Evolutionary conservation across 2,797 vertebrate genomes (phyloP).

Genomic region (Melanotaenia boesemani): DNA sequence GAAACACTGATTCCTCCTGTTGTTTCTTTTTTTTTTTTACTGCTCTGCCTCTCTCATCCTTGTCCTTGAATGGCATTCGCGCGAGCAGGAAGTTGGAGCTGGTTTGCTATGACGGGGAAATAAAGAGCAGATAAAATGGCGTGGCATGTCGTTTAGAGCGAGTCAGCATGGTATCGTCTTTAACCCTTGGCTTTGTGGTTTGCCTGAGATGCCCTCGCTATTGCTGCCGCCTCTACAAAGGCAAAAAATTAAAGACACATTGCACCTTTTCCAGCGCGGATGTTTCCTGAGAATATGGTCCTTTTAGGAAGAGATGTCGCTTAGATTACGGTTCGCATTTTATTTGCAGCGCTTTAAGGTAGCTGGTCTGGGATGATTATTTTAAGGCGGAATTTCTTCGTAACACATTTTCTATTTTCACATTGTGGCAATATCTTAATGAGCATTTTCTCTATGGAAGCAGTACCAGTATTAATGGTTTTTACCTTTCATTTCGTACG

Average conservation of each 20-base stretch:
- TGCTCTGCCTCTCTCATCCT: conserved; percentile 54
- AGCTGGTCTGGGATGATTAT: not conserved
- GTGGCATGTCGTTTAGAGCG: conserved; percentile 69
- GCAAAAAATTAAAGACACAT: conserved; percentile 70
- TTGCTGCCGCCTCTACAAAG: conserved; percentile 49
- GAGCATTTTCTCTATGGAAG: not conserved
- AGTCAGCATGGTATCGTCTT: conserved; percentile 69
- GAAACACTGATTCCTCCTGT: conserved; percentile 72
- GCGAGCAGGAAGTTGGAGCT: conserved; percentile 75
- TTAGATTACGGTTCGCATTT: conserved; percentile 27
- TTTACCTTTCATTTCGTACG: not conserved
- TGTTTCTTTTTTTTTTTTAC: conserved; percentile 43
- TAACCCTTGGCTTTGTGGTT: conserved; percentile 79
- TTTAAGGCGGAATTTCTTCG: conserved; percentile 2
- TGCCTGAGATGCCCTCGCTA: conserved; percentile 64
- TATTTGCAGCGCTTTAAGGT: not conserved
- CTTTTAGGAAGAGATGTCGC: conserved; percentile 32
- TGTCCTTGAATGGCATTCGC: conserved; percentile 69
- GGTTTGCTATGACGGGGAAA: conserved; percentile 63
- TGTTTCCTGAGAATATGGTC: conserved; percentile 22
- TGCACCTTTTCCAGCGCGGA: conserved; percentile 53
- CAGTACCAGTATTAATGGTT: not conserved
- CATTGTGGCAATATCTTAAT: not conserved
- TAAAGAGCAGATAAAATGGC: conserved; percentile 81
- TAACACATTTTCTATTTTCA: not conserved